phyloP scores from a whole-genome alignment of 2,113 vertebrate species.

The Fulica atra region DNA sequence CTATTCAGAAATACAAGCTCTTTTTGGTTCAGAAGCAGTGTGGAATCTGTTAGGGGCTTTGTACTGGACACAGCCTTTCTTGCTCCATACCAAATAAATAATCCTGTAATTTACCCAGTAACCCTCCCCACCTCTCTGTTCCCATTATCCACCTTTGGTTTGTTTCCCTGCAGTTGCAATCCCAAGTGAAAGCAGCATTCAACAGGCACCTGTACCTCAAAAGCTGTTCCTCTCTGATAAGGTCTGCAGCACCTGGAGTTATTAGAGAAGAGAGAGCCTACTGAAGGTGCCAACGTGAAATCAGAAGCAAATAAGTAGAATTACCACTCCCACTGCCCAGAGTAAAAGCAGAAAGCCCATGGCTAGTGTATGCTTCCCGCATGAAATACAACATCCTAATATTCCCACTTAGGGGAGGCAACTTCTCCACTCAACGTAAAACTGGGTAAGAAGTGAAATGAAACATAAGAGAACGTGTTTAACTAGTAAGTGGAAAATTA shows the following conservation, averaged over 20 bases:
- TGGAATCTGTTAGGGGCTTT: background rate
- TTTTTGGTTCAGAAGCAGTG: background rate
- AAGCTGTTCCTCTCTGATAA: background rate
- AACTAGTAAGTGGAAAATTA: background rate
- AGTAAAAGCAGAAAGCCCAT: accelerated
- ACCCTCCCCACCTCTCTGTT: background rate
- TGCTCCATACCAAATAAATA: background rate
- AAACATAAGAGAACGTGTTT: background rate
- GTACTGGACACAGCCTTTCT: background rate
- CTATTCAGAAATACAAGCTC: background rate
- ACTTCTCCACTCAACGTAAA: background rate
- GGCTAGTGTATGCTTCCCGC: background rate
- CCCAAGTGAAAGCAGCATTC: background rate
- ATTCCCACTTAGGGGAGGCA: background rate
- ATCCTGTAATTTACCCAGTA: background rate
- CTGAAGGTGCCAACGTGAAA: accelerated
- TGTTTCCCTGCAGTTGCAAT: background rate
- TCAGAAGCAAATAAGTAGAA: background rate
- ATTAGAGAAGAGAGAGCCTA: background rate
- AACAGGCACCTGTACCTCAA: background rate
- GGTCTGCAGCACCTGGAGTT: background rate
- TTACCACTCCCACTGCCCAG: accelerated
- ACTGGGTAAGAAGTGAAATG: background rate
- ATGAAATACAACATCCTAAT: background rate
- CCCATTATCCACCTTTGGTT: background rate